A percentile compares a stretch with the other conserved stretches of the same genome.
Conservation (phyloP, 2,113 vertebrate genomes). For the Pelodiscus sinensis region DNA sequence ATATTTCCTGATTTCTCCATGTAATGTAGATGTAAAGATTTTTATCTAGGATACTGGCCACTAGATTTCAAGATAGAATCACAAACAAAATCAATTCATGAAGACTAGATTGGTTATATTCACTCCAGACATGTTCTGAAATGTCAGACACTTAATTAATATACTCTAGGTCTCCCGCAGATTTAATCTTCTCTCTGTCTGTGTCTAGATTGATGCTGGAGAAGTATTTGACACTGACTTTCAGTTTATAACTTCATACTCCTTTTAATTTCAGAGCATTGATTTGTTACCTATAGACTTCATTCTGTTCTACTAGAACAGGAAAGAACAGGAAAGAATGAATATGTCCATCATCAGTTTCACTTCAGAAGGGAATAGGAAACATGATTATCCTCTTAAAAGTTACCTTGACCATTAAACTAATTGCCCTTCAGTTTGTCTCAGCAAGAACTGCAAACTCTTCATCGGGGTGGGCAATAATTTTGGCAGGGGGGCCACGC, state of each 20-base stretch:
- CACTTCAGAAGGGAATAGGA: neutral
- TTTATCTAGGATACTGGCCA: constrained; percentile 38
- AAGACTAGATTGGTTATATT: constrained; percentile 62
- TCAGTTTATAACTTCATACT: constrained; percentile 67
- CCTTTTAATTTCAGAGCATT: constrained; percentile 23
- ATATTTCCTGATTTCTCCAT: constrained; percentile 65
- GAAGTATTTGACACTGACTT: constrained; percentile 60
- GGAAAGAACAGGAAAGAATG: neutral
- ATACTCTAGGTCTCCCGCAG: constrained; percentile 59
- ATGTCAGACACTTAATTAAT: constrained; percentile 79
- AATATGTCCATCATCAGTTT: neutral
- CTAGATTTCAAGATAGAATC: constrained; percentile 64
- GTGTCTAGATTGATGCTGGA: constrained; percentile 45
- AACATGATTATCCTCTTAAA: neutral
- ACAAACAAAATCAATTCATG: constrained; percentile 75
- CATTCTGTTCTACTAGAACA: neutral
- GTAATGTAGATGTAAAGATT: constrained; percentile 69
- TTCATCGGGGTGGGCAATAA: neutral
- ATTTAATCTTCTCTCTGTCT: constrained; percentile 70
- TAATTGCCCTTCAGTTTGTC: neutral
- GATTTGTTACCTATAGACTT: constrained; percentile 46
- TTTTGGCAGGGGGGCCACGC: too few species aligned
- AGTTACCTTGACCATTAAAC: neutral
- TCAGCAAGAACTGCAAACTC: accelerated
- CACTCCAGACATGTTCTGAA: constrained; percentile 61